phyloP scores from a whole-genome alignment of 2,113 vertebrate species.

The Petromus typicus region DNA sequence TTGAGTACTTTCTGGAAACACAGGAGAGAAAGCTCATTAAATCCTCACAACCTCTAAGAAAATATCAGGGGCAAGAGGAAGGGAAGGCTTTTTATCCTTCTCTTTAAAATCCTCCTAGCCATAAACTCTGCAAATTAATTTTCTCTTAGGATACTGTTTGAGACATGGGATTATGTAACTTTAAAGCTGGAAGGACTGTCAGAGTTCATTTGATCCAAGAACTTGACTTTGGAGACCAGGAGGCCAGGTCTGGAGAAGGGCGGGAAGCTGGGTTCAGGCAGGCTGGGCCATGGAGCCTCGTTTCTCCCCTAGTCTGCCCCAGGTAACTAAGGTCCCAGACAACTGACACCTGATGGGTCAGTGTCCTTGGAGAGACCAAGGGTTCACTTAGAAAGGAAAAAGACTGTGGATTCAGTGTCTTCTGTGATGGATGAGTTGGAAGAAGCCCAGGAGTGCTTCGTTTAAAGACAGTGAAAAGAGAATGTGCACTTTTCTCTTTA shows the following conservation, averaged over 20 bases:
- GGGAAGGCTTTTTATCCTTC: not conserved
- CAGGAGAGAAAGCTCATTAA: not conserved
- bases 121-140: not conserved
- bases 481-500: not conserved
- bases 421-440: not conserved
- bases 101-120: constrained; percentile 41
- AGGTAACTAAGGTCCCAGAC: not conserved
- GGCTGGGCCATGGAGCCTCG: no score
- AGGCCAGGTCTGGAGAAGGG: not conserved
- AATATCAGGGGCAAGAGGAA: fast-evolving
- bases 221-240: not conserved
- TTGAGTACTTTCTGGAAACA: not conserved
- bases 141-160: not conserved
- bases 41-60: not conserved
- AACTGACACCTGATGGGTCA: not conserved
- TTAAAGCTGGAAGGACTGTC: not conserved
- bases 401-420: not conserved
- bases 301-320: not conserved
- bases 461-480: not conserved
- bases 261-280: not conserved
- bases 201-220: constrained; percentile 23
- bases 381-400: not conserved
- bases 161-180: not conserved
- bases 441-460: not conserved
- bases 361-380: not conserved